Conservation (phyloP, 2,888 invertebrate species). For the Nemotelus pantherinus region DNA sequence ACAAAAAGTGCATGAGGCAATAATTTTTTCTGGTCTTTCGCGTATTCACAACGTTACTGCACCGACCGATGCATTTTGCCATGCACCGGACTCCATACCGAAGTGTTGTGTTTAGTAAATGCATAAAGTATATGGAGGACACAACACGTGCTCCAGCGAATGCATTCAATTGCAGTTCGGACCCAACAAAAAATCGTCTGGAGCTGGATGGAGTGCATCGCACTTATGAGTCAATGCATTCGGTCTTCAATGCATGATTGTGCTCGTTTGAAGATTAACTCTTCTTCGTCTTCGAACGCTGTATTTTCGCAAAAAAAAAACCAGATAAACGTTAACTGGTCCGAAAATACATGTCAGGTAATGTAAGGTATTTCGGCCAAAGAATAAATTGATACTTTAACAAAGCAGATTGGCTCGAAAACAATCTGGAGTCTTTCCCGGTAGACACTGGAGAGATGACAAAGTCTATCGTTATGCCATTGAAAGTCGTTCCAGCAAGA, state of each 20-base stretch:
- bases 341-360: no score
- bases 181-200: constrained; percentile 31
- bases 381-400: no score
- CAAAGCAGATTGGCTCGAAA: no score
- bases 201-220: constrained; percentile 18
- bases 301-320: no score
- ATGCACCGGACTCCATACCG: constrained; percentile 4
- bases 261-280: constrained; percentile 3
- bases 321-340: no score
- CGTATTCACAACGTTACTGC: constrained; percentile 10
- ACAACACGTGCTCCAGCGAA: constrained; percentile 37
- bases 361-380: no score
- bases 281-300: background rate
- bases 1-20: constrained; percentile 31
- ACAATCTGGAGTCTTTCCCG: no score
- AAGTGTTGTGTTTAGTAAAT: background rate
- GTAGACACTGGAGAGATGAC: no score
- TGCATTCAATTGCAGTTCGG: constrained; percentile 29
- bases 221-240: constrained; percentile 11
- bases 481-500: no score
- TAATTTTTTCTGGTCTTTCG: constrained; percentile 23
- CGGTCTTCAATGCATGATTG: constrained; percentile 6
- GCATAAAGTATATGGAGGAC: constrained; percentile 7
- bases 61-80: constrained; percentile 12
- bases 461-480: no score